phyloP scores from a whole-genome alignment of 2,888 invertebrate genomes.

The Megalurothrips usitatus region DNA sequence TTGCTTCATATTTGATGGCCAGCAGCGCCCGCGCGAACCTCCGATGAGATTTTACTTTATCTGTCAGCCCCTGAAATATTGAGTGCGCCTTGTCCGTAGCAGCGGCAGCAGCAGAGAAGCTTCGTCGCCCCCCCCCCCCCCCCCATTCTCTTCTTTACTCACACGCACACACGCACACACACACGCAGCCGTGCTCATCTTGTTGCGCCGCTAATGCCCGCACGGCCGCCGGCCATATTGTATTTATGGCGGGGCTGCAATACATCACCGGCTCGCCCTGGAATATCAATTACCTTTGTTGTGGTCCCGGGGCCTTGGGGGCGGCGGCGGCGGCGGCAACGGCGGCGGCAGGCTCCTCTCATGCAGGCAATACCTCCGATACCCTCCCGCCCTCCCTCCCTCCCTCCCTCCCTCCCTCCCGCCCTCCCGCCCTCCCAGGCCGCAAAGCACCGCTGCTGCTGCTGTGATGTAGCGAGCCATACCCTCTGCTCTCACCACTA shows the following conservation, averaged over 20 bases:
- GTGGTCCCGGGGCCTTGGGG: neutral
- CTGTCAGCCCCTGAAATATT: constrained; percentile 1
- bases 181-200: neutral
- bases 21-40: constrained; percentile 2
- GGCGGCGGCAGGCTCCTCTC: no score
- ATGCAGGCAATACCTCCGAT: no score
- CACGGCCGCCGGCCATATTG: neutral
- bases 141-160: neutral
- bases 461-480: no score
- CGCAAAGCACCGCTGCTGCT: no score
- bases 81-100: neutral
- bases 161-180: no score
- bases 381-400: no score
- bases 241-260: constrained; percentile 3
- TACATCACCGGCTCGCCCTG: neutral
- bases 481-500: no score
- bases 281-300: constrained; percentile 15
- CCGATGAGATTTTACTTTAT: constrained; percentile 26
- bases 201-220: neutral
- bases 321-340: no score
- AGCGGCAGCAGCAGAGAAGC: neutral
- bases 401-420: no score
- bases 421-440: no score
- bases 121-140: neutral
- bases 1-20: neutral